Percentiles rank a stretch among this genome's conserved stretches.
Conservation (phyloP, 1,140 invertebrate genomes). For the honey bee (Apis mellifera) region Amel_HAv3.1 CM009940.2:1815001-1815500, state of each 20-base stretch:
- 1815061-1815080: too few species aligned
- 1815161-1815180: too few species aligned
- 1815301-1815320: neutral
- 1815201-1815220: slow-evolving; percentile 17
- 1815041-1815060: too few species aligned
- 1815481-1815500: neutral
- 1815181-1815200: neutral
- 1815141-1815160: too few species aligned
- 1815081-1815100: too few species aligned
- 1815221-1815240: neutral
- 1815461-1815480: neutral
- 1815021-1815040: too few species aligned
- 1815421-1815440: slow-evolving; percentile 26
- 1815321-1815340: slow-evolving; percentile 34
- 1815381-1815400: slow-evolving; percentile 37
- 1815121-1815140: too few species aligned
- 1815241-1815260: slow-evolving; percentile 30
- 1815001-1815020: rapidly evolving
- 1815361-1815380: slow-evolving; percentile 23
- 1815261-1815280: slow-evolving; percentile 33
- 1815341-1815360: slow-evolving; percentile 37
- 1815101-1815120: too few species aligned
- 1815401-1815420: slow-evolving; percentile 27
- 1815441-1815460: neutral
- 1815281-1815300: neutral